Percentiles rank a stretch among this genome's conserved stretches.
Conservation (phyloP, 2,797 vertebrate species). For the Nannoperca australis region DNA sequence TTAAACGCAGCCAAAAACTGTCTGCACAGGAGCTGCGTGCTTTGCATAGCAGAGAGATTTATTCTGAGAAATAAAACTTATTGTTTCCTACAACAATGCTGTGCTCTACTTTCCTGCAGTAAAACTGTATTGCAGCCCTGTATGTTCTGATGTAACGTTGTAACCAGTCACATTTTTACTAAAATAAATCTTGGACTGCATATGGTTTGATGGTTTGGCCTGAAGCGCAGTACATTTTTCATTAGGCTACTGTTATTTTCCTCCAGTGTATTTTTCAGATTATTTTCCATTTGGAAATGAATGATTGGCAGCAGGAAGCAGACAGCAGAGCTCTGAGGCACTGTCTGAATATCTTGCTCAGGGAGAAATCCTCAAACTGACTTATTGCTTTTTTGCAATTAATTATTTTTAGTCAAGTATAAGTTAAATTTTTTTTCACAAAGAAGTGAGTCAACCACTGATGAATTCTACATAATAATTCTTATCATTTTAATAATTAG, state of each 20-base stretch:
- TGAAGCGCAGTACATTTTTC: conserved; percentile 37
- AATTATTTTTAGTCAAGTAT: conserved; percentile 22
- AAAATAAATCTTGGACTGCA: conserved; percentile 54
- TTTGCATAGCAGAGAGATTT: conserved; percentile 59
- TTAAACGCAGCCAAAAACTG: conserved; percentile 29
- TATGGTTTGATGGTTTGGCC: conserved; percentile 49
- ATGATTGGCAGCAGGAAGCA: conserved; percentile 38
- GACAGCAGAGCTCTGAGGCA: conserved; percentile 13
- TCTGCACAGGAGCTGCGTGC: conserved; percentile 49
- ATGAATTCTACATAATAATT: conserved; percentile 27
- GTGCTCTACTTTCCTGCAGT: conserved; percentile 42
- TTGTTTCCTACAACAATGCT: conserved; percentile 51
- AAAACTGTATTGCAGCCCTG: conserved; percentile 43
- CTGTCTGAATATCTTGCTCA: conserved; percentile 11
- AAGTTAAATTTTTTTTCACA: conserved; percentile 10
- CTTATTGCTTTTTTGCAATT: conserved; percentile 29
- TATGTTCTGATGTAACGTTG: conserved; percentile 20
- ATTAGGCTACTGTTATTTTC: conserved; percentile 47
- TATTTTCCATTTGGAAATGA: conserved; percentile 50
- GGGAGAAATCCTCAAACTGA: conserved; percentile 22
- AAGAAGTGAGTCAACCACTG: conserved; percentile 6
- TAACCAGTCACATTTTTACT: conserved; percentile 29
- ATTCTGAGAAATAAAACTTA: conserved; percentile 45
- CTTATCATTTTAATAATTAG: not conserved
- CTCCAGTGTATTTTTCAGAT: conserved; percentile 46